Evolutionary conservation across 2,888 invertebrate species (phyloP), one percentile per base, ranked within the genome.

Genomic region (Priocnemis perturbator): DNA sequence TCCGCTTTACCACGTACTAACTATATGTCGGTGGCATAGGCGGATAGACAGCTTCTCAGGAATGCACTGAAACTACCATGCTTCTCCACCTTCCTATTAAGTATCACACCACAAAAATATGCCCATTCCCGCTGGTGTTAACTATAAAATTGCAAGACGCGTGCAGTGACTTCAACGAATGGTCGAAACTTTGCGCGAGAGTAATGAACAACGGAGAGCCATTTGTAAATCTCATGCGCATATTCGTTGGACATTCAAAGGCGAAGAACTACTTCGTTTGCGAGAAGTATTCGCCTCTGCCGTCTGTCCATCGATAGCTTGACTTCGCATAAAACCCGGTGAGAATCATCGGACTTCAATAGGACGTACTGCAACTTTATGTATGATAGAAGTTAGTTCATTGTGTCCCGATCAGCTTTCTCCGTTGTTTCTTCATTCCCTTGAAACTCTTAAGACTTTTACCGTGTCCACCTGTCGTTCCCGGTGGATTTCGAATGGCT

Each of bases 11-110:
- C 71, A 64, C 69, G 67, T 59, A 73, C 75, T 44, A 64, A 71
- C 37, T 66, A 74, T 67, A 57, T 64, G 73, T 77, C 71, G 73
- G 77, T 79, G 75, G 80, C 81, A 79, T 75, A 80, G 65, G 78
- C 74, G 75, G 30, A 76, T 76, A 73, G 76, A 76, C 76, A 73
- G 73, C 71, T 73, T 60, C 76, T 64, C 69, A 74, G 79, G 77
- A 82, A 84, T 84, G 79, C 78, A 79, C 69, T 56, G 63, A 64
- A 74, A 77, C 70, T 68, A 77, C 70, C 63, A 69, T 59, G 56
- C 50, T 72, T 71, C 61, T 67, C 65, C 67, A 62, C 30, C 30
- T 37, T 21, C 47, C 19, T 50, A 50, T 50, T 50, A 50, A 19
- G 19, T 50, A 50, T 50, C 50, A 19, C 50, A 50, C 50, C 50